Percentiles rank a stretch among this genome's conserved stretches.
Conservation (phyloP, 2,797 vertebrate species). For the Microcaecilia unicolor region DNA sequence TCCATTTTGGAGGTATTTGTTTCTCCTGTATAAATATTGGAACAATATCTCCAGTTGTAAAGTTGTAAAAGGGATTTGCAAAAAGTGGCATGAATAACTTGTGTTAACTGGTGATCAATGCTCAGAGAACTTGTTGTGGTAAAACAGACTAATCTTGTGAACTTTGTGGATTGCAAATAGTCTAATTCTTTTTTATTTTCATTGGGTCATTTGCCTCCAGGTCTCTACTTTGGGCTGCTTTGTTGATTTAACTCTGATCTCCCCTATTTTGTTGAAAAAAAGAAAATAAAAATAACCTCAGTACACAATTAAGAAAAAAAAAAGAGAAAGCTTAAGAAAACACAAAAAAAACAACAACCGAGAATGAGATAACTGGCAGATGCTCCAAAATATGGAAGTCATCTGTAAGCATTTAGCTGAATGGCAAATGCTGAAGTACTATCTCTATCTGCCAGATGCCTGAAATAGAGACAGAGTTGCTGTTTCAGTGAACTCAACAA, state of each 20-base stretch:
- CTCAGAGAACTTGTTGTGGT: conserved; percentile 21
- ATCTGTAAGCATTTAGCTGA: conserved; percentile 46
- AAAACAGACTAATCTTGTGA: conserved; percentile 13
- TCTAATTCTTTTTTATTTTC: conserved; percentile 1
- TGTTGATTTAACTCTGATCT: conserved; percentile 8
- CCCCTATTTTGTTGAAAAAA: conserved; percentile 6
- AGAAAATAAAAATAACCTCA: conserved; percentile 9
- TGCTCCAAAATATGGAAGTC: conserved; percentile 36
- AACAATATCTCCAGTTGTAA: too few species aligned
- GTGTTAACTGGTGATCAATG: conserved; percentile 23
- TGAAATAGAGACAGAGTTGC: conserved; percentile 43
- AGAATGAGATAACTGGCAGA: conserved; percentile 41
- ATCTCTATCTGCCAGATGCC: conserved; percentile 42
- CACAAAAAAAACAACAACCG: too few species aligned
- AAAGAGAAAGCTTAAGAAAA: conserved; percentile 7
- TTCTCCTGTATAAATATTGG: too few species aligned
- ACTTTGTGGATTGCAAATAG: conserved; percentile 21
- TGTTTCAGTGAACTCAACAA: conserved; percentile 37
- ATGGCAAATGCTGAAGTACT: conserved; percentile 27
- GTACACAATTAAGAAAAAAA: conserved; percentile 13
- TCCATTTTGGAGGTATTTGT: too few species aligned
- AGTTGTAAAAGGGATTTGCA: too few species aligned
- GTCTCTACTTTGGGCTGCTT: conserved; percentile 5
- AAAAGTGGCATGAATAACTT: too few species aligned
- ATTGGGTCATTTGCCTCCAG: conserved; percentile 12